These are phyloP conservation scores for Brachyrhaphis roseni DNA, from an alignment of 2,797 vertebrate genomes.

Conservation along the genomic window DNA sequence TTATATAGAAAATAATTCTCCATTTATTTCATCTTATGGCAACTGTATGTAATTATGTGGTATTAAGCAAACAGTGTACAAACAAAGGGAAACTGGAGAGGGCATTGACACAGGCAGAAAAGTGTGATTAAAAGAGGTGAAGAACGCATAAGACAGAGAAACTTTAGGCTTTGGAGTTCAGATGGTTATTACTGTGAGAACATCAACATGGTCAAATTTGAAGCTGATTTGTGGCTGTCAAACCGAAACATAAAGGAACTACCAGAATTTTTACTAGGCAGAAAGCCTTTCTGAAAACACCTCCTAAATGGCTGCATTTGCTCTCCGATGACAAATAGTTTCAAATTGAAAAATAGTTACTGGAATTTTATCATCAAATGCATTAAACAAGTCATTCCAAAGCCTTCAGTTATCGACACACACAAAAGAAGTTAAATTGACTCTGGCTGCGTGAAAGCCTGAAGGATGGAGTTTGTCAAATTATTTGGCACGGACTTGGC, in stretches of 20 bases:
- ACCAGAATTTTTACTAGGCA: constrained; percentile 10
- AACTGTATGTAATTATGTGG: constrained; percentile 36
- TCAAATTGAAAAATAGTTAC: constrained; percentile 7
- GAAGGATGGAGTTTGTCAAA: background rate
- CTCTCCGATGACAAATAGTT: constrained; percentile 30
- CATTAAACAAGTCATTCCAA: constrained; percentile 4
- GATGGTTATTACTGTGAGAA: background rate
- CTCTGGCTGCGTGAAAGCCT: background rate
- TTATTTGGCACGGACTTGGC: constrained; percentile 1
- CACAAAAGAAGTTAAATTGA: constrained; percentile 17
- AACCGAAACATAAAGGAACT: background rate
- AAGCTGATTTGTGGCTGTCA: background rate
- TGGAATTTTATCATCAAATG: constrained; percentile 24
- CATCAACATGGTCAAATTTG: background rate
- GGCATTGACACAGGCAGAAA: constrained; percentile 9
- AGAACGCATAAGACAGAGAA: constrained; percentile 16
- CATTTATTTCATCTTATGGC: constrained; percentile 61
- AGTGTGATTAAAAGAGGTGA: background rate
- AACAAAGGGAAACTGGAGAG: constrained; percentile 19
- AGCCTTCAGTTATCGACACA: constrained; percentile 32
- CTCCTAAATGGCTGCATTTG: constrained; percentile 34
- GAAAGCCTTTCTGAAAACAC: background rate
- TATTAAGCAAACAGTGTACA: constrained; percentile 39
- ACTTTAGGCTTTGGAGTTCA: background rate
- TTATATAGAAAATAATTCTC: constrained; percentile 51